These are phyloP conservation scores for Bothrops jararaca DNA, from an alignment of 2,113 vertebrate species.

Conservation along the genomic window DNA sequence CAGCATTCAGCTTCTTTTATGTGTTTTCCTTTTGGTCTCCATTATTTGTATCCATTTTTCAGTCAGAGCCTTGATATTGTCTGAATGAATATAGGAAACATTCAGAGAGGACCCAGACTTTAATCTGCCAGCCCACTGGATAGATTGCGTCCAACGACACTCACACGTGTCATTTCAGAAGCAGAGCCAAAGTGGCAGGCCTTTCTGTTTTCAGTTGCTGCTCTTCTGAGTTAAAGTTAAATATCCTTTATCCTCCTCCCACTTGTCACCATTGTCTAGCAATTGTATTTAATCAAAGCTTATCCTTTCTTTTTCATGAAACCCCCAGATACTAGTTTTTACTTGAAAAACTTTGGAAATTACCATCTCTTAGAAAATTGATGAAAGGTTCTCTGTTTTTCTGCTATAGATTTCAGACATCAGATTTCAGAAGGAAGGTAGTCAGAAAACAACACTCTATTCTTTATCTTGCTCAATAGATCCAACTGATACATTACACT, in stretches of 20 bases:
- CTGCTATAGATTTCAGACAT: neutral
- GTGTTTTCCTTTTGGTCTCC: neutral
- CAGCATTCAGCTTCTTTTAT: neutral
- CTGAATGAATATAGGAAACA: neutral
- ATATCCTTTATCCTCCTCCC: neutral
- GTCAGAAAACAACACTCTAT: constrained; percentile 18
- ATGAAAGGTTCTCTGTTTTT: neutral
- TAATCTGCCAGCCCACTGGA: neutral
- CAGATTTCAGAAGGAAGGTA: constrained; percentile 9
- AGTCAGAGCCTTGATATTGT: neutral
- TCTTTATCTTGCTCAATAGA: constrained; percentile 24
- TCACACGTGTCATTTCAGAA: neutral
- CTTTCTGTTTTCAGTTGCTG: neutral
- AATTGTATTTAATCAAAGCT: neutral
- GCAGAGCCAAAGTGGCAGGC: neutral
- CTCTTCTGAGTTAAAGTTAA: constrained; percentile 17
- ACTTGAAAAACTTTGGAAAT: constrained; percentile 16
- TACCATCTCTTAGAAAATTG: neutral
- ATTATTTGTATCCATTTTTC: neutral
- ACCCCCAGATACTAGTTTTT: constrained; percentile 14
- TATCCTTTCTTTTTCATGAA: neutral
- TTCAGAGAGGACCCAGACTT: neutral
- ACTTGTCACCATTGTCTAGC: constrained; percentile 8
- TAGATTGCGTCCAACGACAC: neutral
- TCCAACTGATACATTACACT: constrained; percentile 29